Conservation (phyloP, 2,113 vertebrate genomes). For the Cathartes aura region DNA sequence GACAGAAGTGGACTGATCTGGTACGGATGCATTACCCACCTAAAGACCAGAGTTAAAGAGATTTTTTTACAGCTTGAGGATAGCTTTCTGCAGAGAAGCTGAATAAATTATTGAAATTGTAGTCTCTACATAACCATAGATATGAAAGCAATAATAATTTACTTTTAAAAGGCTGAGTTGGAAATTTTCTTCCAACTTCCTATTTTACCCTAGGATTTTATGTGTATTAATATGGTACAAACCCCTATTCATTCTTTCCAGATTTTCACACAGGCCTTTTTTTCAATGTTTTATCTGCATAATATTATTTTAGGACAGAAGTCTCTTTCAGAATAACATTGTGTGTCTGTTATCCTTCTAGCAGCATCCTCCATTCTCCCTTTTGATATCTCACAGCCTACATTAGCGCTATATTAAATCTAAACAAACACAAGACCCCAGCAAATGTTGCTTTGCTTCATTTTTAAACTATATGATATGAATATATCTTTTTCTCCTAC, state of each 20-base stretch:
- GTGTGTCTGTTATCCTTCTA: not conserved
- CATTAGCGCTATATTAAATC: not conserved
- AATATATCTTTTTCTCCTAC: not conserved
- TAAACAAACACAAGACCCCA: not conserved
- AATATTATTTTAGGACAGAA: not conserved
- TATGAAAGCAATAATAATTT: not conserved
- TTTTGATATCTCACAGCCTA: not conserved
- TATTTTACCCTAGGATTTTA: not conserved
- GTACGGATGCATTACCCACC: not conserved
- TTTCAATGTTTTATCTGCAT: not conserved
- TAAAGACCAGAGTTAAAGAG: not conserved
- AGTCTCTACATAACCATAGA: not conserved
- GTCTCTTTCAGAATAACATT: not conserved
- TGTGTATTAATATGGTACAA: not conserved
- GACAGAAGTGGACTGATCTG: not conserved
- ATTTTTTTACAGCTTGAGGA: not conserved
- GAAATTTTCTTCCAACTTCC: not conserved
- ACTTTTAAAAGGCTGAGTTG: not conserved
- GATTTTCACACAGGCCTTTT: not conserved
- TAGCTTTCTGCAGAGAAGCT: not conserved
- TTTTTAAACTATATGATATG: not conserved
- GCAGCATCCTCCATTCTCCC: not conserved
- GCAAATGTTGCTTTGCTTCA: not conserved
- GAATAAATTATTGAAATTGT: not conserved
- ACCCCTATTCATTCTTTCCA: not conserved